A percentile compares a stretch with the other conserved stretches of the same genome.
Evolutionary conservation across 1,140 invertebrate genomes (phyloP).

Genomic region (Adoxophyes honmai): DNA sequence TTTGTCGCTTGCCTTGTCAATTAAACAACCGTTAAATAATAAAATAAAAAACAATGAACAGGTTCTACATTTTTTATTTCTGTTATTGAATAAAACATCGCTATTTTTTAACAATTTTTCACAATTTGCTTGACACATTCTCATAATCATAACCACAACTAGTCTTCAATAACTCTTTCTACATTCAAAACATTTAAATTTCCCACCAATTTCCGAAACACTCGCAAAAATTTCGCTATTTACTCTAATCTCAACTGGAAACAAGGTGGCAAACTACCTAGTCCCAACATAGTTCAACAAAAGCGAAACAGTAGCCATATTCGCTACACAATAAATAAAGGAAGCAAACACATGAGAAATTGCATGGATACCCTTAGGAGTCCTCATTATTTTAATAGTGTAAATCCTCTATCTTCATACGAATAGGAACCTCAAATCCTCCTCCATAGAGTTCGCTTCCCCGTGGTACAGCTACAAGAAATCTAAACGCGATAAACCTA

Average conservation of each 20-base stretch:
- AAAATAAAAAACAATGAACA: too few species aligned
- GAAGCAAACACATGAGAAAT: slow-evolving; percentile 64
- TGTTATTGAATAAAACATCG: too few species aligned
- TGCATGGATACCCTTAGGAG: slow-evolving; percentile 61
- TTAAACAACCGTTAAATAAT: too few species aligned
- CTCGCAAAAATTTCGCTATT: slow-evolving; percentile 15
- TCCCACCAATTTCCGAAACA: too few species aligned
- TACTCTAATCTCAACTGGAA: slow-evolving; percentile 14
- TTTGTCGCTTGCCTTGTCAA: too few species aligned
- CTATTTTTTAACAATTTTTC: too few species aligned
- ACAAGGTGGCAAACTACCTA: slow-evolving; percentile 32
- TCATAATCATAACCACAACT: too few species aligned
- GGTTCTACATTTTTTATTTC: too few species aligned
- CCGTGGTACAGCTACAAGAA: slow-evolving; percentile 20
- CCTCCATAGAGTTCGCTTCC: slow-evolving; percentile 25
- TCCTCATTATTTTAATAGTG: slow-evolving; percentile 69
- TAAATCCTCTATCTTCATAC: slow-evolving; percentile 31
- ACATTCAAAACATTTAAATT: too few species aligned
- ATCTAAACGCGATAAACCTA: slow-evolving; percentile 31
- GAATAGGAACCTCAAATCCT: slow-evolving; percentile 30
- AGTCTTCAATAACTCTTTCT: too few species aligned
- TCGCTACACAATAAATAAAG: slow-evolving; percentile 63
- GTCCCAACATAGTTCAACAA: slow-evolving; percentile 26
- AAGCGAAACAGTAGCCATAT: slow-evolving; percentile 58
- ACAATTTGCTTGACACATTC: too few species aligned